phyloP scores from a whole-genome alignment of 2,888 invertebrate genomes.

The Eupithecia insigniata region DNA sequence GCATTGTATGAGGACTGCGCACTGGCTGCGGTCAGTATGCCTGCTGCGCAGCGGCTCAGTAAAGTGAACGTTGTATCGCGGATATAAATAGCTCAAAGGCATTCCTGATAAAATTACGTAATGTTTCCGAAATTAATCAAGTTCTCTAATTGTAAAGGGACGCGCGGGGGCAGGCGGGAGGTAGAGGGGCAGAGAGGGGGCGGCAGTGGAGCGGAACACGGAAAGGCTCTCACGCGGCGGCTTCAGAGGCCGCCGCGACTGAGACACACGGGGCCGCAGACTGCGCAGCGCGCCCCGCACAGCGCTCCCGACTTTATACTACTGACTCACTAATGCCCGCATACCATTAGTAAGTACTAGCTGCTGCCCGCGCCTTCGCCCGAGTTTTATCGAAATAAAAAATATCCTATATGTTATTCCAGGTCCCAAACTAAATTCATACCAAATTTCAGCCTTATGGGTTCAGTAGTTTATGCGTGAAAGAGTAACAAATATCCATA shows the following conservation, averaged over 20 bases:
- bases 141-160: conserved; percentile 50
- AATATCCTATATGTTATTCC: too few relatives aligned
- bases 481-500: too few relatives aligned
- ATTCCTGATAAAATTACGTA: conserved; percentile 43
- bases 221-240: conserved; percentile 81
- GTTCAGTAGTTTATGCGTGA: too few relatives aligned
- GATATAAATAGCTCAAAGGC: conserved; percentile 37
- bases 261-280: conserved; percentile 46
- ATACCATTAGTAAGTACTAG: too few relatives aligned
- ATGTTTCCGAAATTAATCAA: conserved; percentile 56
- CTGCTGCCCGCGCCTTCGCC: too few relatives aligned
- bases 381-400: too few relatives aligned
- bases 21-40: not conserved
- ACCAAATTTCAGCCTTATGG: too few relatives aligned
- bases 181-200: conserved; percentile 41
- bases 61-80: conserved; percentile 17
- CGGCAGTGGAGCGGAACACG: conserved; percentile 69
- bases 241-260: conserved; percentile 61
- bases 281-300: conserved; percentile 10
- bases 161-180: conserved; percentile 29
- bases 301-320: too few relatives aligned
- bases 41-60: not conserved
- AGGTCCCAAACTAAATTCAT: too few relatives aligned
- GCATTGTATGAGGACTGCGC: not conserved
- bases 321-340: too few relatives aligned